phyloP scores from a whole-genome alignment of 2,113 vertebrate species.

The Xiphophorus couchianus region DNA sequence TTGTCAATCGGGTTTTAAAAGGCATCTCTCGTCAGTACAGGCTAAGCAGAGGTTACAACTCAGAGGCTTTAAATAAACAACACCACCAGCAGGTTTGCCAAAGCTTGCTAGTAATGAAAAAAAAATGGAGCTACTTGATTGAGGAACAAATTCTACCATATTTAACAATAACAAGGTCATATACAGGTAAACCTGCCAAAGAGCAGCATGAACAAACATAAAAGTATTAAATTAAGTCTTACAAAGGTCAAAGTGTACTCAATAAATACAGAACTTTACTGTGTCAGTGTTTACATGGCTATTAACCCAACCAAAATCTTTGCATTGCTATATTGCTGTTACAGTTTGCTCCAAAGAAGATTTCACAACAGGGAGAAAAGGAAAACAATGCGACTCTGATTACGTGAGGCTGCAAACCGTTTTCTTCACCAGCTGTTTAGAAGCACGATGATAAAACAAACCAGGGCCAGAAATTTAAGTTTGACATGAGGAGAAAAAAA shows the following conservation, averaged over 20 bases:
- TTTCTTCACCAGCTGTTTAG: constrained; percentile 12
- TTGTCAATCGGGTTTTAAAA: constrained; percentile 44
- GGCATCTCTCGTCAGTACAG: constrained; percentile 55
- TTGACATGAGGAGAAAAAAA: neutral
- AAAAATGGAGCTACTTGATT: constrained; percentile 35
- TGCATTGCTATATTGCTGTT: constrained; percentile 52
- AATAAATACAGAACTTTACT: constrained; percentile 55
- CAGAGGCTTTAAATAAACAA: constrained; percentile 81
- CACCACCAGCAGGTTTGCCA: constrained; percentile 77
- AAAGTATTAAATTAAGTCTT: constrained; percentile 32
- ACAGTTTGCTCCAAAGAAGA: constrained; percentile 26
- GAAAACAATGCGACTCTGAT: constrained; percentile 16
- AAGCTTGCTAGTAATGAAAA: constrained; percentile 64
- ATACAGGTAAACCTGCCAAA: constrained; percentile 12
- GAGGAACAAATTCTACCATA: constrained; percentile 14
- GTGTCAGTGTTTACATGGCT: constrained; percentile 42
- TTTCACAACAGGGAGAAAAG: neutral
- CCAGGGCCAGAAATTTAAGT: constrained; percentile 19
- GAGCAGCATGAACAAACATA: constrained; percentile 20
- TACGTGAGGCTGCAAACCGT: constrained; percentile 8
- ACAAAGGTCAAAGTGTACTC: constrained; percentile 18
- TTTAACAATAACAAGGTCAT: constrained; percentile 25
- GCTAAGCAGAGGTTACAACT: constrained; percentile 73
- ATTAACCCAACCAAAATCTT: constrained; percentile 34
- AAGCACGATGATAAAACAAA: constrained; percentile 17